Percentiles rank a stretch among this genome's conserved stretches.
Conservation (phyloP, 2,113 vertebrate species). For the Alces alces region DNA sequence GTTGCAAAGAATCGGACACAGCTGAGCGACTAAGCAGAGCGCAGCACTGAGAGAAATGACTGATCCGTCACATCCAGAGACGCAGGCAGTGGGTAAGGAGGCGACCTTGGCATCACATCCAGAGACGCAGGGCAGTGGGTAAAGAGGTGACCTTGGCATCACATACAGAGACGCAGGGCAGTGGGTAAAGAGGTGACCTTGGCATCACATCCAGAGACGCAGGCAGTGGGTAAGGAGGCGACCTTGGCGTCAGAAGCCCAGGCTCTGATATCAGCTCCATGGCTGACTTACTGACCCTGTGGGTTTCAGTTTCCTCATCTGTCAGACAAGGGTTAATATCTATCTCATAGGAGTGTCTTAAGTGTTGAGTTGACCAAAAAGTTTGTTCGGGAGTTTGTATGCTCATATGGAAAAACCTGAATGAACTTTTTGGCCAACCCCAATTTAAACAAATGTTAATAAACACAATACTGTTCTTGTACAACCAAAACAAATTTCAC, state of each 20-base stretch:
- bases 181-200: too few species aligned
- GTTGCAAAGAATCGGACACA: neutral
- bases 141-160: too few species aligned
- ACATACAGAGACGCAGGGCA: too few species aligned
- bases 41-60: neutral
- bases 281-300: neutral
- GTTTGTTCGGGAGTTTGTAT: neutral
- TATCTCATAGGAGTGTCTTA: neutral
- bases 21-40: neutral
- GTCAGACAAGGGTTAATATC: neutral
- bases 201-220: neutral
- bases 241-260: neutral
- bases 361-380: neutral
- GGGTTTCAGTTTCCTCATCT: neutral
- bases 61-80: neutral
- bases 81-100: too few species aligned
- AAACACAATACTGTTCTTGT: neutral
- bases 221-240: neutral
- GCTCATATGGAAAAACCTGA: neutral
- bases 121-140: neutral
- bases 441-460: neutral
- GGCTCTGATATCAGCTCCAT: neutral
- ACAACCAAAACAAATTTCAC: neutral
- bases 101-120: too few species aligned
- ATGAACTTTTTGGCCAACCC: neutral